phyloP scores from a whole-genome alignment of 2,113 vertebrate genomes.

The Aythya baeri region DNA sequence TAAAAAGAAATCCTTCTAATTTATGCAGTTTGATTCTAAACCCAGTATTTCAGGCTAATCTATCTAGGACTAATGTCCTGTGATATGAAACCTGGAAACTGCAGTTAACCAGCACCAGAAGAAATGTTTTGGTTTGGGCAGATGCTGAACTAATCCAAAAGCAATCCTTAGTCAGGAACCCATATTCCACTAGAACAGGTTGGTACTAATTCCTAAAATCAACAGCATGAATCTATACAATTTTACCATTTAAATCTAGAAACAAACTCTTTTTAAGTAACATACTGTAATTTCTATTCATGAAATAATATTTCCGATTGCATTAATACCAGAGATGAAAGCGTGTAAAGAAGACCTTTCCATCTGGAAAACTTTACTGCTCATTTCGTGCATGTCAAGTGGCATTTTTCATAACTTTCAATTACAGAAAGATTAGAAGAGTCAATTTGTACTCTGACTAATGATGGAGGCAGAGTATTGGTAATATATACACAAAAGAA shows the following conservation, averaged over 20 bases:
- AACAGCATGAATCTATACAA: not conserved
- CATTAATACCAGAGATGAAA: conserved; percentile 9
- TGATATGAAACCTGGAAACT: not conserved
- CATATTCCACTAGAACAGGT: not conserved
- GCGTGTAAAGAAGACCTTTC: not conserved
- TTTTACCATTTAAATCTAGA: not conserved
- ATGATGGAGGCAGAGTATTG: not conserved
- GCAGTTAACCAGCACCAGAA: not conserved
- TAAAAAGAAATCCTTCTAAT: not conserved
- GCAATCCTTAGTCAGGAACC: not conserved
- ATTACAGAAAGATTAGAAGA: conserved; percentile 37
- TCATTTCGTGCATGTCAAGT: not conserved
- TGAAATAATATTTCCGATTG: not conserved
- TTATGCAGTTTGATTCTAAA: not conserved
- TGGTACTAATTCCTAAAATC: not conserved
- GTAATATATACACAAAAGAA: not conserved
- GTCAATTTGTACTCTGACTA: conserved; percentile 1
- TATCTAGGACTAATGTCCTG: not conserved
- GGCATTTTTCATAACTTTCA: not conserved
- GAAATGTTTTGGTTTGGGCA: not conserved
- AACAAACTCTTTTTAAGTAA: not conserved
- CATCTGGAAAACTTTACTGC: not conserved
- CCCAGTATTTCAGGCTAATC: not conserved
- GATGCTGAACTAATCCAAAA: not conserved
- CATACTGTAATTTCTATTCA: not conserved